Conservation (phyloP, 2,113 vertebrate genomes). For the Girardinichthys multiradiatus region DNA sequence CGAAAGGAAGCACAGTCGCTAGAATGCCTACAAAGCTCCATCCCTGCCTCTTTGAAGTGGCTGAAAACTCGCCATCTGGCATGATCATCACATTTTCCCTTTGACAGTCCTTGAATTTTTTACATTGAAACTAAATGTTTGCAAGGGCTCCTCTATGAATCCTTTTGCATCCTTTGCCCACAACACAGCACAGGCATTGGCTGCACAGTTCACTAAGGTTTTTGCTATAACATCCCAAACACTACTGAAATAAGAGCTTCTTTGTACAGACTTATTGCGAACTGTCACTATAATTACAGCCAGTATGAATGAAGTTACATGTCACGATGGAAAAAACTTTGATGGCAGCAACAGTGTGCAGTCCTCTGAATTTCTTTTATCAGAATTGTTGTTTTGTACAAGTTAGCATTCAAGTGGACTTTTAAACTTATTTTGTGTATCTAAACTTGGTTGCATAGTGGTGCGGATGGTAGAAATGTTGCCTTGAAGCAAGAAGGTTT, state of each 20-base stretch:
- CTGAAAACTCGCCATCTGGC: conserved; percentile 72
- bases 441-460: background rate
- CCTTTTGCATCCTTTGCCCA: conserved; percentile 12
- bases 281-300: background rate
- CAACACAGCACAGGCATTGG: background rate
- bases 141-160: conserved; percentile 12
- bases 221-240: background rate
- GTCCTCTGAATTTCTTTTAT: background rate
- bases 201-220: background rate
- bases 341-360: background rate
- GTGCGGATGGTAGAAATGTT: too few relatives aligned
- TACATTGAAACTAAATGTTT: conserved; percentile 27
- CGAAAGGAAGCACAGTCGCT: conserved; percentile 66
- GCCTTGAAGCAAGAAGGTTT: too few relatives aligned
- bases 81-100: conserved; percentile 62
- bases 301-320: background rate
- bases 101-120: conserved; percentile 57
- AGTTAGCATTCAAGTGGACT: background rate
- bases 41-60: conserved; percentile 71
- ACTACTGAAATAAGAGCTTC: background rate
- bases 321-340: background rate
- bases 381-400: background rate
- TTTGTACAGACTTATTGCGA: background rate
- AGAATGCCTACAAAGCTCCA: conserved; percentile 71
- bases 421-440: background rate